Evolutionary conservation across 2,113 vertebrate species (phyloP).

Genomic region (Chloebia gouldiae): DNA sequence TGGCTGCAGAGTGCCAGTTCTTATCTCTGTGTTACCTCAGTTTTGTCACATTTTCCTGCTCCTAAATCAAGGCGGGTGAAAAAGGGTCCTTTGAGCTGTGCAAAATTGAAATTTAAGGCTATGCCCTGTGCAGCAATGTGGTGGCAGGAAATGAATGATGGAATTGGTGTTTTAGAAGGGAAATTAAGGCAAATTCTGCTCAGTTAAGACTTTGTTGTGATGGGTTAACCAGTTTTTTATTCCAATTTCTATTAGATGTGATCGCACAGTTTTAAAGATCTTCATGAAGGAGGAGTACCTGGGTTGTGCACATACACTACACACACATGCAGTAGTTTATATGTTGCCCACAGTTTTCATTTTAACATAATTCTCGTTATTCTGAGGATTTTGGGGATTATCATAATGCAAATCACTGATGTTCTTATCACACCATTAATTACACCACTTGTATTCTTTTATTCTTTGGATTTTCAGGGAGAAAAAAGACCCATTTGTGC

Average conservation of each 20-base stretch:
- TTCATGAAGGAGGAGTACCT: neutral
- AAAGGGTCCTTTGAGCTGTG: neutral
- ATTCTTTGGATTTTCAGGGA: neutral
- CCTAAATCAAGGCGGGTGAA: neutral
- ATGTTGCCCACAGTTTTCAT: neutral
- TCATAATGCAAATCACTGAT: neutral
- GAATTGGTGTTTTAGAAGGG: neutral
- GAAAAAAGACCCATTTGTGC: neutral
- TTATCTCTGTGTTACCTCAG: neutral
- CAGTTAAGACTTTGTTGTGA: neutral
- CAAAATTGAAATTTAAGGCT: neutral
- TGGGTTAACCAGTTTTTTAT: neutral
- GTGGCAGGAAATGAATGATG: neutral
- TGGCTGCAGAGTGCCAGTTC: neutral
- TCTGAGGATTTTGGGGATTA: neutral
- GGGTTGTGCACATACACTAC: fast-evolving
- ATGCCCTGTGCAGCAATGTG: fast-evolving
- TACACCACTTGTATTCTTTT: constrained; percentile 16
- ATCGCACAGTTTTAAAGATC: neutral
- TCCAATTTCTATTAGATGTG: neutral
- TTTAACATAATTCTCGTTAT: neutral
- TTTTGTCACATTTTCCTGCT: neutral
- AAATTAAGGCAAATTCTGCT: neutral
- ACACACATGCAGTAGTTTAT: fast-evolving
- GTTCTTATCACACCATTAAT: neutral